phyloP scores from a whole-genome alignment of 2,888 invertebrate species.

The Catocala nupta region DNA sequence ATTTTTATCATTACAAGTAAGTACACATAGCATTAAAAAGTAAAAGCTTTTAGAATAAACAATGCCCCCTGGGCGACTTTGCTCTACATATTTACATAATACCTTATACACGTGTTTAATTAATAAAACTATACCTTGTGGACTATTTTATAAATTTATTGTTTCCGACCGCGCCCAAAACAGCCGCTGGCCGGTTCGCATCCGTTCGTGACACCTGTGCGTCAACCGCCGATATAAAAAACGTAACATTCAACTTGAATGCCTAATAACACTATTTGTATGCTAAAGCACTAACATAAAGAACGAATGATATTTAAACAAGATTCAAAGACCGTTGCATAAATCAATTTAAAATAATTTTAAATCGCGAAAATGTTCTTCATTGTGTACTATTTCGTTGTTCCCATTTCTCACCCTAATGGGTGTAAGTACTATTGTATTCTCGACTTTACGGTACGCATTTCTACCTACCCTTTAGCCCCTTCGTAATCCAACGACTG shows the following conservation, averaged over 20 bases:
- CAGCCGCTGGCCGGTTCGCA: conserved; percentile 50
- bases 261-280: conserved; percentile 6
- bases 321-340: background rate
- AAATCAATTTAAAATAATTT: conserved; percentile 13
- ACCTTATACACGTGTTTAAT: conserved; percentile 46
- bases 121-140: conserved; percentile 42
- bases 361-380: conserved; percentile 14
- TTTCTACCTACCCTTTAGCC: conserved; percentile 42
- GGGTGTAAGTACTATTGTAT: conserved; percentile 57
- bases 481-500: conserved; percentile 48
- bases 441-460: conserved; percentile 55
- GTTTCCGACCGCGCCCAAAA: conserved; percentile 60
- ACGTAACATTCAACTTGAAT: conserved; percentile 13
- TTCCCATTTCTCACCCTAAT: conserved; percentile 50
- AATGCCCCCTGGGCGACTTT: conserved; percentile 3
- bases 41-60: no score
- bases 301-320: background rate
- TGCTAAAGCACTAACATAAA: conserved; percentile 9
- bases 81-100: conserved; percentile 29
- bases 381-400: conserved; percentile 59
- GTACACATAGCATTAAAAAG: no score
- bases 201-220: conserved; percentile 65
- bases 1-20: no score
- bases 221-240: conserved; percentile 31
- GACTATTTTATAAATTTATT: conserved; percentile 58